Conservation (phyloP, 2,113 vertebrate species). For the Aspidoscelis tigris region DNA sequence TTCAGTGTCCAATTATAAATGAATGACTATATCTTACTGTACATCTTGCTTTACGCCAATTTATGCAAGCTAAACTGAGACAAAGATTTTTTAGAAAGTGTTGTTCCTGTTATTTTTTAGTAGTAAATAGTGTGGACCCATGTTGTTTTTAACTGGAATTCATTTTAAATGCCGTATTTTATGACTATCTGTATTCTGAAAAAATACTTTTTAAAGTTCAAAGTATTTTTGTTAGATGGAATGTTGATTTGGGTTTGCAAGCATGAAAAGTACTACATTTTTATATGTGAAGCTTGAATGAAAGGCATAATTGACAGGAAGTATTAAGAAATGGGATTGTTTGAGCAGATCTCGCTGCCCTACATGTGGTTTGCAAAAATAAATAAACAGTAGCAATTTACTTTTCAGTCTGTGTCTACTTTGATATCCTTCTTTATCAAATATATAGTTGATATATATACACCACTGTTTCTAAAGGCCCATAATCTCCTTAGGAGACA, state of each 20-base stretch:
- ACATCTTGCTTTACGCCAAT: too few relatives aligned
- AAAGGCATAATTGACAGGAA: neutral
- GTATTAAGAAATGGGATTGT: neutral
- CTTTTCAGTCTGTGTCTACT: neutral
- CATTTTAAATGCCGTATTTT: neutral
- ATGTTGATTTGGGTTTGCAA: neutral
- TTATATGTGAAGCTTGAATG: neutral
- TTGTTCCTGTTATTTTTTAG: neutral
- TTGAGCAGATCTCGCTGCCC: neutral
- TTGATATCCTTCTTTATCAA: neutral
- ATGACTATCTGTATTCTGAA: neutral
- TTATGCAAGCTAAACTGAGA: neutral
- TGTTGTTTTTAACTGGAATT: neutral
- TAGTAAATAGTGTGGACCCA: too few relatives aligned
- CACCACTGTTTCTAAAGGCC: neutral
- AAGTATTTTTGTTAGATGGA: neutral
- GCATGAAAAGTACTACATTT: neutral
- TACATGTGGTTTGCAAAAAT: neutral
- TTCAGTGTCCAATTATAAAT: too few relatives aligned
- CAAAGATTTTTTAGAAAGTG: neutral
- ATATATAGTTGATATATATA: neutral
- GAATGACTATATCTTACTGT: too few relatives aligned
- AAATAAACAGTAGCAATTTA: neutral
- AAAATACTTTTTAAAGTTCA: neutral
- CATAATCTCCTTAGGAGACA: too few relatives aligned